A percentile compares a stretch with the other conserved stretches of the same genome.
Evolutionary conservation across 2,888 invertebrate species (phyloP).

Genomic region (Galeopsomyia nigrocyanea): DNA sequence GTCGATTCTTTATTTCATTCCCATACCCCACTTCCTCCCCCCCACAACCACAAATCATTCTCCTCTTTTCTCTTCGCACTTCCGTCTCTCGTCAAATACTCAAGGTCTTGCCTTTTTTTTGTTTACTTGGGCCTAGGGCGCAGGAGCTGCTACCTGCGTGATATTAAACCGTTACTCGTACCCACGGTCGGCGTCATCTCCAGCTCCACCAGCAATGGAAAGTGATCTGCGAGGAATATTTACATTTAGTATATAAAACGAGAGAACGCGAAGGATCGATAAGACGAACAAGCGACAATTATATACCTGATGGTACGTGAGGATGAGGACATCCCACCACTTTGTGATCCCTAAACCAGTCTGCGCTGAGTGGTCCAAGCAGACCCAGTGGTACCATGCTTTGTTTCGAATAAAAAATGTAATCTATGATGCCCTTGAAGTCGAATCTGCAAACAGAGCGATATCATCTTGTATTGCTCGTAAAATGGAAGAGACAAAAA

Average conservation of each 20-base stretch:
- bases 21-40: background rate
- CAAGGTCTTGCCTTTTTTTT: no score
- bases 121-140: conserved; percentile 65
- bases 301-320: conserved; percentile 89
- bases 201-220: conserved; percentile 90
- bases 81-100: background rate
- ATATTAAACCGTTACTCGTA: conserved; percentile 84
- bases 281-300: no score
- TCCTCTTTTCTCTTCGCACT: background rate
- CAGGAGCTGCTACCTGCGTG: conserved; percentile 83
- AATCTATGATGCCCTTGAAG: conserved; percentile 99
- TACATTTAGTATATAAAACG: conserved; percentile 50
- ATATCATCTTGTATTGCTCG: no score
- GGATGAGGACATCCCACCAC: conserved; percentile 98
- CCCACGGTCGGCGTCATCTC: conserved; percentile 87
- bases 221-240: conserved; percentile 79
- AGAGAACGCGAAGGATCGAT: no score
- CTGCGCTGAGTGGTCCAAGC: conserved; percentile 92
- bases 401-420: conserved; percentile 97
- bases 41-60: background rate
- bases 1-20: conserved; percentile 19
- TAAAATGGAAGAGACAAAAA: conserved; percentile 1
- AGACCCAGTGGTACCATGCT: conserved; percentile 96
- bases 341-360: conserved; percentile 96
- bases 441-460: conserved; percentile 86